Percentiles rank a stretch among this genome's conserved stretches.
These are phyloP conservation scores for Rhorus exstirpatorius DNA, from an alignment of 2,888 invertebrate species.

Conservation along the genomic window DNA sequence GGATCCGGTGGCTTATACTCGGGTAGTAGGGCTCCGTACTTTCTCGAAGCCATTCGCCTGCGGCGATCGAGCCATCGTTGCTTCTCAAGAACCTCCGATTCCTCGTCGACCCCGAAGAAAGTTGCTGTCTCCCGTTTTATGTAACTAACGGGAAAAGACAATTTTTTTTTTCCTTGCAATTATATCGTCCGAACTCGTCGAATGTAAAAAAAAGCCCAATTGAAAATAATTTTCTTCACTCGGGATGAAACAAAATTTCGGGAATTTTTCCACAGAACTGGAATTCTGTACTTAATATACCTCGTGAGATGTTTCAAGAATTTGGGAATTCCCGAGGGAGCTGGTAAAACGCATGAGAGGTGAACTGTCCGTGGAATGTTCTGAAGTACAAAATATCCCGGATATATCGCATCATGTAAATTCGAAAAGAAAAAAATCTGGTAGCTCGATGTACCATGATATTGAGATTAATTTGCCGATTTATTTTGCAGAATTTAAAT, in stretches of 20 bases:
- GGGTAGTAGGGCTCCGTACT: conserved; percentile 88
- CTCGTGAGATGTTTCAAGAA: conserved; percentile 37
- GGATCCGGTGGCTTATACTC: conserved; percentile 89
- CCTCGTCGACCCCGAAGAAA: conserved; percentile 94
- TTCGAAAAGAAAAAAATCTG: background rate
- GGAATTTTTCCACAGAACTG: background rate
- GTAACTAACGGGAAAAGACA: conserved; percentile 86
- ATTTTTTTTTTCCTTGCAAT: conserved; percentile 6
- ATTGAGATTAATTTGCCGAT: too few relatives aligned
- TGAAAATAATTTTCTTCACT: background rate
- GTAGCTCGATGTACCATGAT: too few relatives aligned
- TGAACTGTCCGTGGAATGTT: conserved; percentile 40
- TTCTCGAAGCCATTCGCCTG: conserved; percentile 92
- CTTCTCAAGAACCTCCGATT: conserved; percentile 91
- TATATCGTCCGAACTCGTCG: background rate
- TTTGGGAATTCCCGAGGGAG: conserved; percentile 19
- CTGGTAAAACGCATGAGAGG: background rate
- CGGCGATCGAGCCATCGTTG: conserved; percentile 93
- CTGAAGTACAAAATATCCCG: conserved; percentile 15
- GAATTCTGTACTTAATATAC: background rate
- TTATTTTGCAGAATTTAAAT: too few relatives aligned
- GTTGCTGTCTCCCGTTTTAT: conserved; percentile 93
- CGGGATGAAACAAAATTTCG: too few relatives aligned
- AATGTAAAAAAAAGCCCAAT: background rate
- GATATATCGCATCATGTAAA: background rate